Base-by-base conservation (phyloP, 2,113 vertebrate genomes). In the Leptosomus discolor region DNA sequence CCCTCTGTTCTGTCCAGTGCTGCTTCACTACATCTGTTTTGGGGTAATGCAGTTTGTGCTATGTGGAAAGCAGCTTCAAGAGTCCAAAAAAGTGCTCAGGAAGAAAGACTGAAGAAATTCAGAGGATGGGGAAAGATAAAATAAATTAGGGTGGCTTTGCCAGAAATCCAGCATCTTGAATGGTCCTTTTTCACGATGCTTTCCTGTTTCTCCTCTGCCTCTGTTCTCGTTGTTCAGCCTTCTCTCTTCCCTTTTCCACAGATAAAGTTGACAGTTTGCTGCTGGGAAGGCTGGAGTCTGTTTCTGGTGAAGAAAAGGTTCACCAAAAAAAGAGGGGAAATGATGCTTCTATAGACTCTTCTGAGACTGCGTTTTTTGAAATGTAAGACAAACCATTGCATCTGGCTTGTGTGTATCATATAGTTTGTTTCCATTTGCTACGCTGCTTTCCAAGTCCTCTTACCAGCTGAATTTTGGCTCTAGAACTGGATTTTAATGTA, bases 141-240 rank as follows among this genome's bases (percentile, higher is more conserved):
- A 32, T 67, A 32, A 29, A 8, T n/a, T 6, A 29, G 16, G 11
- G 34, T 65, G 41, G 23, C n/a, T 60, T 69, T 88, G 56, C 39
- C 51, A 80, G 37, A 69, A 89, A 39, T 54, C 19, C 50, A 36
- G 5, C 13, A 53, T 48, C n/a, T 50, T 43, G n/a, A 34, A 14
- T 27, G 37, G 46, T 15, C 43, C 20, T 56, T 60, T 56, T 79
- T 19, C 58, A 32, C 5, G 37, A 12, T 5, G 17, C 5, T n/a
- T n/a, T n/a, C n/a, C 56, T 65, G 7, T 45, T 76, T 65, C 41
- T 46, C 22, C 13, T 46, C 23, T 58, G 29, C 11, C 43, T 50
- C 60, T 37, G 0, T 30, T 17, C 8, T 10, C 15, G 45, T 20
- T 6, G 3, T 1, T 16, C 4, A 13, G 27, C 13, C 20, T 32